phyloP scores from a whole-genome alignment of 2,113 vertebrate species.

The Glaucomys volans region DNA sequence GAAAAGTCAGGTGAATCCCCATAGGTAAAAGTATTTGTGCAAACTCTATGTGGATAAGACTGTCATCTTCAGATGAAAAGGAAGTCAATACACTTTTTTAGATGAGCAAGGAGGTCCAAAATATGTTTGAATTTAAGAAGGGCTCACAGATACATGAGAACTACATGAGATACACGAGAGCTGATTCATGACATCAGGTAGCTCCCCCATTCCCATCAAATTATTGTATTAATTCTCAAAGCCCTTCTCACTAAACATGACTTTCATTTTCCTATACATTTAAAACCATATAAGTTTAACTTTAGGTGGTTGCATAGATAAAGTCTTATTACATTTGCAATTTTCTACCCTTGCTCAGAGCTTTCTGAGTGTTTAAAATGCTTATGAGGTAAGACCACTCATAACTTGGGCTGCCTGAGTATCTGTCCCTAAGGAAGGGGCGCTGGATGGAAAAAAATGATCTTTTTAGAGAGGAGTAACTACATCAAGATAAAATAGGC shows the following conservation, averaged over 20 bases:
- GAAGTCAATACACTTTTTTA: not conserved
- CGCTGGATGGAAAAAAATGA: not conserved
- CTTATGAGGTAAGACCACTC: not conserved
- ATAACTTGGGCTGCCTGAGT: not conserved
- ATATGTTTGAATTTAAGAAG: not conserved
- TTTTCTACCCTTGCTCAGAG: not conserved
- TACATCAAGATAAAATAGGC: not conserved
- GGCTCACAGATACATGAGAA: not conserved
- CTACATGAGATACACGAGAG: not conserved
- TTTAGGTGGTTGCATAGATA: not conserved
- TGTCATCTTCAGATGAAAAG: not conserved
- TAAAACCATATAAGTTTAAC: not conserved
- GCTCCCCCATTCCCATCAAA: not conserved
- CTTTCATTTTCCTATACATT: not conserved
- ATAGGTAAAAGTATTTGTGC: not conserved
- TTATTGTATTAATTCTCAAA: not conserved
- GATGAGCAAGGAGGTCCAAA: not conserved
- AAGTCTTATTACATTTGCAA: not conserved
- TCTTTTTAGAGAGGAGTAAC: not conserved
- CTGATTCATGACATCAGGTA: not conserved
- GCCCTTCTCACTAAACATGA: not conserved
- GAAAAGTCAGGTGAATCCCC: not conserved
- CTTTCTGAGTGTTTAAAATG: not conserved
- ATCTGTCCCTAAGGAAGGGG: not conserved
- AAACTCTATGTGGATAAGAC: not conserved